Evolutionary conservation across 2,113 vertebrate species (phyloP), one percentile per base, ranked within the genome.

Genomic region (Numenius arquata): DNA sequence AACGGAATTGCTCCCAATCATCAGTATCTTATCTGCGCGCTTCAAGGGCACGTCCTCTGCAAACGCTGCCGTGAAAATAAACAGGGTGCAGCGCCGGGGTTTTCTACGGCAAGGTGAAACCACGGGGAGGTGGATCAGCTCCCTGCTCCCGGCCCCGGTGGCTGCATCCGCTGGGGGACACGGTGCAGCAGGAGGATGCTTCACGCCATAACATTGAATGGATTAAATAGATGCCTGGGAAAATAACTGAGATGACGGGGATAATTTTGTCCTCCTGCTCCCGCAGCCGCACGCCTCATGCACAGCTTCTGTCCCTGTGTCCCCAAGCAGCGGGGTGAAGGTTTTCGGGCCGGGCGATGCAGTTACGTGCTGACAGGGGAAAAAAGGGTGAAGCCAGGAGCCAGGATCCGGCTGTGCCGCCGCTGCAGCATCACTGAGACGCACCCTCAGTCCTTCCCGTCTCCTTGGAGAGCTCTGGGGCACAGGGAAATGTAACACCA

Each of bases 391-490:
- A 5, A 22, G 55, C 1, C 11, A 43, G 38, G 48, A 0, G 16
- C 18, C 48, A 12, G 87, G 45, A 22, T 13, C 30, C 0, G 18
- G 47, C 70, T 13, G 0, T 52, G 78, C 45, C 40, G 20, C 40
- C 0, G 1, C 58, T 16, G 71, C 45, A 20, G 59, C 48, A 15
- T 1, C 1, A 1, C 87, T 40, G 45, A 34, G 19, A 25, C 0
- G 50, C 63, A 12, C n/a, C 1, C 5, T 8, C 71, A 26, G 14
- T 23, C 66, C 70, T 70, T 32, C 4, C 47, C 4, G 0, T 5
- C 36, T 47, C 70, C 66, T 16, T 3, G 53, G 52, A 36, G 61
- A 48, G 75, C 50, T 38, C 55, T 8, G 61, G 12, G 41, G 59
- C 11, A 3, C 0, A 3, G 12, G 15, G 70, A 43, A 40, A 18